A percentile compares a stretch with the other conserved stretches of the same genome.
Conservation (phyloP, 30 jellyfish, hydroid and myxozoan species). For the Hydractinia symbiolongicarpus region DNA sequence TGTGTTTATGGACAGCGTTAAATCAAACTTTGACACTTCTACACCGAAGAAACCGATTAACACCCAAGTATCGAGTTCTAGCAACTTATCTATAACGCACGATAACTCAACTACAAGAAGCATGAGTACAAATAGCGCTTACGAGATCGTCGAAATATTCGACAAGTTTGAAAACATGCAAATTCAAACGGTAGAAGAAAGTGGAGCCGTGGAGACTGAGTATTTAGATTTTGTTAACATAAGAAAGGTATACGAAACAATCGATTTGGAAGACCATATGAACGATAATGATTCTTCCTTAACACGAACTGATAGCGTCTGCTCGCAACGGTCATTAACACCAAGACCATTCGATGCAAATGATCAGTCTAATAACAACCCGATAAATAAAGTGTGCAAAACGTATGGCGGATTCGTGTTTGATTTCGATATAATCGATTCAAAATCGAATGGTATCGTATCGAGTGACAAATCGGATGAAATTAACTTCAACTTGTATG, state of each 20-base stretch:
- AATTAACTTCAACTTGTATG: background rate
- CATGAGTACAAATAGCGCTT: background rate
- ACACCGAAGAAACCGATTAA: background rate
- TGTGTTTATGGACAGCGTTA: no score
- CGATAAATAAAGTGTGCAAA: background rate
- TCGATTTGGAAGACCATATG: conserved; percentile 2
- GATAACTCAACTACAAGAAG: background rate
- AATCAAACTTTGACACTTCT: background rate
- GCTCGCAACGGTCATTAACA: background rate
- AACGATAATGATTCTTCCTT: background rate
- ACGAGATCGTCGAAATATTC: conserved; percentile 11
- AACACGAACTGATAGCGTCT: background rate
- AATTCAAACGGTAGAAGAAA: conserved; percentile 18
- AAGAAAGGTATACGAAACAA: conserved; percentile 1
- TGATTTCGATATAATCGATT: background rate
- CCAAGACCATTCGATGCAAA: background rate
- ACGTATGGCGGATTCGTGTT: background rate
- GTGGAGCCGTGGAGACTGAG: conserved; percentile 25
- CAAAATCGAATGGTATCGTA: background rate
- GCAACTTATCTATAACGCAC: background rate
- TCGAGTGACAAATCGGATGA: background rate
- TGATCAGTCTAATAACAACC: background rate
- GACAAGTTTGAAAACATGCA: conserved; percentile 9
- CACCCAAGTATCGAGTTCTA: background rate
- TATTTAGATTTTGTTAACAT: conserved; percentile 8